Evolutionary conservation across 2,888 invertebrate species (phyloP).

Genomic region (Scaptomyza parva): DNA sequence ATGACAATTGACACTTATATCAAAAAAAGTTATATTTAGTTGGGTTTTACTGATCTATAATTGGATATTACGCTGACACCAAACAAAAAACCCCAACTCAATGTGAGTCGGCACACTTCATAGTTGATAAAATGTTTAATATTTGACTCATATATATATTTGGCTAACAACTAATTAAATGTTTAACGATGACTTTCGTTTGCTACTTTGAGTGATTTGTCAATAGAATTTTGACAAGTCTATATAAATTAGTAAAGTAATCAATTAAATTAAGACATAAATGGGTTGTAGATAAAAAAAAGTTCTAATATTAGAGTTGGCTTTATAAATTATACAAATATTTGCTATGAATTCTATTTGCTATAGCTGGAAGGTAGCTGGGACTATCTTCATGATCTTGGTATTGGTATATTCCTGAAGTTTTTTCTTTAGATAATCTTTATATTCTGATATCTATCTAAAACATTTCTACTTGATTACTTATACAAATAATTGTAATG

Average conservation of each 20-base stretch:
- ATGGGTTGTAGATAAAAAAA: neutral
- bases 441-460: too few species aligned
- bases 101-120: neutral
- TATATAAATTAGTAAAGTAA: neutral
- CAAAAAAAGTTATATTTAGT: neutral
- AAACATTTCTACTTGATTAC: too few species aligned
- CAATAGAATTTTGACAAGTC: too few species aligned
- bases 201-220: neutral
- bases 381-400: too few species aligned
- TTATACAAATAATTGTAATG: too few species aligned
- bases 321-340: too few species aligned
- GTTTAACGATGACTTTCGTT: conserved; percentile 6
- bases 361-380: too few species aligned
- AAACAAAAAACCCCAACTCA: conserved; percentile 3
- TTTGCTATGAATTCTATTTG: too few species aligned
- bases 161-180: conserved; percentile 9
- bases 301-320: too few species aligned
- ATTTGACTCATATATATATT: neutral
- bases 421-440: too few species aligned
- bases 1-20: neutral
- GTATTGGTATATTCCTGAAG: neutral
- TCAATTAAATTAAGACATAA: neutral
- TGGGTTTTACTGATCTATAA: conserved; percentile 1
- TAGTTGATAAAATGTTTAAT: neutral
- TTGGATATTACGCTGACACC: neutral